Conservation (phyloP, 2,113 vertebrate genomes). For the Montifringilla adamsi region DNA sequence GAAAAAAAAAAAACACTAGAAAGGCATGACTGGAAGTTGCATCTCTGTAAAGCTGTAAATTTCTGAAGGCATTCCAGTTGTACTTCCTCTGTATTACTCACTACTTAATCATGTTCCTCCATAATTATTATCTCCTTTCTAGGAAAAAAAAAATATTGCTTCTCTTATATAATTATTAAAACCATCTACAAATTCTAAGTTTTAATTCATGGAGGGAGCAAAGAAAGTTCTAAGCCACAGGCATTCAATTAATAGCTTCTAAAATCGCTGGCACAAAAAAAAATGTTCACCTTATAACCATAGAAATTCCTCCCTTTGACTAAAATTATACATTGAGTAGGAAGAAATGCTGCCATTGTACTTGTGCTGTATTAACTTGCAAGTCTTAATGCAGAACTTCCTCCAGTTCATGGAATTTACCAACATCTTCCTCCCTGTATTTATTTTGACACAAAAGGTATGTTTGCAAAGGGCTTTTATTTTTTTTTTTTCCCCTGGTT, state of each 20-base stretch:
- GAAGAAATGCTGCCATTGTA: neutral
- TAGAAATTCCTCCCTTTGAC: neutral
- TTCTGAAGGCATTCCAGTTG: neutral
- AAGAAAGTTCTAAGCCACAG: neutral
- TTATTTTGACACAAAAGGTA: neutral
- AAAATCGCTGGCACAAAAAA: neutral
- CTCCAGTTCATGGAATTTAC: neutral
- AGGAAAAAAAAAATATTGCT: neutral
- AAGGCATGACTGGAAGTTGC: neutral
- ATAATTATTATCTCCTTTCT: neutral
- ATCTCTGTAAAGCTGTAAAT: neutral
- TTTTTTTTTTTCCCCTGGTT: neutral
- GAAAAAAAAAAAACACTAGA: neutral
- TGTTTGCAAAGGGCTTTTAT: neutral
- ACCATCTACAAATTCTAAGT: neutral
- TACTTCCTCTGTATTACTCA: neutral
- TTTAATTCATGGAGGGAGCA: neutral
- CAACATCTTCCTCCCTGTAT: neutral
- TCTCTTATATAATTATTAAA: neutral
- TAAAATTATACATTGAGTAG: neutral
- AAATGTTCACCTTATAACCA: neutral
- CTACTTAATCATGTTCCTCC: neutral
- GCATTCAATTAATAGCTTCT: neutral
- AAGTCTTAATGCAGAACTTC: neutral
- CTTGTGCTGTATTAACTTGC: neutral